These are phyloP conservation scores for Podarcis muralis DNA, from an alignment of 2,113 vertebrate genomes.

Conservation along the genomic window DNA sequence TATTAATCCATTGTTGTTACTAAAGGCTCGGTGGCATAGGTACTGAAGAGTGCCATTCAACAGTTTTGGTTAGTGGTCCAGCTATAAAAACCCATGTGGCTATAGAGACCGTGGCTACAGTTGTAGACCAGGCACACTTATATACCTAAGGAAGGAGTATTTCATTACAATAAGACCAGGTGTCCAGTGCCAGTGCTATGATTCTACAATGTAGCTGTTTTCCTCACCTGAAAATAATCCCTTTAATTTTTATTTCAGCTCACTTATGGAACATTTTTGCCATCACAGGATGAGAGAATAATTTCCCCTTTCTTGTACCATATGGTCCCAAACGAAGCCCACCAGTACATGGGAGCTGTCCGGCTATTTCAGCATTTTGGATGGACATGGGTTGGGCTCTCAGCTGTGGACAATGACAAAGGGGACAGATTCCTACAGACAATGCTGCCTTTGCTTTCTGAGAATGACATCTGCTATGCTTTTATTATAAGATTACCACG, in stretches of 20 bases:
- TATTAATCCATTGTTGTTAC: too few species aligned
- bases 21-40: too few species aligned
- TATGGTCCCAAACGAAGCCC: background rate
- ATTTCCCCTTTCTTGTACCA: background rate
- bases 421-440: background rate
- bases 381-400: background rate
- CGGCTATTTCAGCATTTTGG: background rate
- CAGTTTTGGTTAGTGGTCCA: too few species aligned
- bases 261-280: background rate
- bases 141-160: too few species aligned
- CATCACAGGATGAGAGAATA: background rate
- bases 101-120: too few species aligned
- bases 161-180: too few species aligned
- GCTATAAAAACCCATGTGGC: too few species aligned
- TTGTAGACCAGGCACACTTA: too few species aligned
- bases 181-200: too few species aligned
- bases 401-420: background rate
- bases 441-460: background rate
- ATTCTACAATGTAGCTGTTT: too few species aligned
- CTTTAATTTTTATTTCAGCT: background rate
- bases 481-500: background rate
- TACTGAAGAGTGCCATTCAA: too few species aligned
- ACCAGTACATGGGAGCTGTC: background rate
- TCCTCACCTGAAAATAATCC: too few species aligned
- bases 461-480: background rate